Conservation (phyloP, 2,797 vertebrate genomes). For the Falco biarmicus region DNA sequence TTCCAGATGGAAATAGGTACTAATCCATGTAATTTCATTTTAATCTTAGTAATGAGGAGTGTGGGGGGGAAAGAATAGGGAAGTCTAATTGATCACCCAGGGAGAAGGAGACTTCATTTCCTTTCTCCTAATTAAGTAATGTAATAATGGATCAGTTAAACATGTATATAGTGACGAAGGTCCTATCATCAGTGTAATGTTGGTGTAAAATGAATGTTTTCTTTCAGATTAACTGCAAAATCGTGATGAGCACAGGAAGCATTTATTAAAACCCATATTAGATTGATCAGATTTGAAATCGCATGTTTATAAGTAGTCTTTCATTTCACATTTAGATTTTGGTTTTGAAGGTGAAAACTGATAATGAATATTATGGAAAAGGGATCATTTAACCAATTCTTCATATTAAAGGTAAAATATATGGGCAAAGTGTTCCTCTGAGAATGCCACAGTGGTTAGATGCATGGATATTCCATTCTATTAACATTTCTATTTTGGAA, state of each 20-base stretch:
- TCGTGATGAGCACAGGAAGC: conserved; percentile 42
- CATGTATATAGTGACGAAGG: background rate
- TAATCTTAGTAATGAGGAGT: background rate
- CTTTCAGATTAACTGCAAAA: conserved; percentile 62
- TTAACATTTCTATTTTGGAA: background rate
- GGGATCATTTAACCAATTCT: background rate
- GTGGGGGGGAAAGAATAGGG: background rate
- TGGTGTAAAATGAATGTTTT: conserved; percentile 55
- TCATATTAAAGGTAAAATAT: background rate
- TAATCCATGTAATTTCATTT: conserved; percentile 31
- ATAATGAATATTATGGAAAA: background rate
- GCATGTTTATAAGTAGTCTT: conserved; percentile 19
- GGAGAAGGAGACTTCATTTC: conserved; percentile 52
- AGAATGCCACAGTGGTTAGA: background rate
- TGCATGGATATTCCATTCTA: background rate
- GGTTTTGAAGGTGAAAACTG: conserved; percentile 48
- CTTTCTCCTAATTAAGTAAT: conserved; percentile 68
- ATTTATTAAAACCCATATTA: conserved; percentile 25
- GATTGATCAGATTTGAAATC: conserved; percentile 55
- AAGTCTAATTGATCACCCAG: conserved; percentile 14
- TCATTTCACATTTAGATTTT: conserved; percentile 15
- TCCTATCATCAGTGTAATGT: conserved; percentile 7
- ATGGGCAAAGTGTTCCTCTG: background rate
- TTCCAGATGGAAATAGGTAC: conserved; percentile 12
- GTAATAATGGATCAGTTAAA: conserved; percentile 45